These are phyloP conservation scores for Crossaster papposus DNA, from an alignment of 53 echinoderm and acorn worm genomes.

Conservation along the genomic window DNA sequence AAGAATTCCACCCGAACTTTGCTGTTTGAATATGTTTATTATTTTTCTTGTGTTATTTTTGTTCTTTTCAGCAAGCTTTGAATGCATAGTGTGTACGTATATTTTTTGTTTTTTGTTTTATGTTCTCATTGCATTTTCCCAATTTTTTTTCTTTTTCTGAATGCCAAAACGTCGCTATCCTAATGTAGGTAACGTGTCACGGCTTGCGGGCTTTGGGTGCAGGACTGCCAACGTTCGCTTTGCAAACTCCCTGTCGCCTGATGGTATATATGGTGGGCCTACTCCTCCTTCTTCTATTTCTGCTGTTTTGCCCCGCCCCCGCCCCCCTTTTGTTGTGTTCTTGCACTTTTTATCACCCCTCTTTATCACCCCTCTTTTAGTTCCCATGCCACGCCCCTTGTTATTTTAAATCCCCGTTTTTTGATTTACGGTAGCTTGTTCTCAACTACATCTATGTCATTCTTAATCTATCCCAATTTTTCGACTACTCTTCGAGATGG, in stretches of 20 bases:
- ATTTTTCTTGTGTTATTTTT: background rate
- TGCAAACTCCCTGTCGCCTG: slow-evolving; percentile 52
- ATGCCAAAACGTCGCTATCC: slow-evolving; percentile 18
- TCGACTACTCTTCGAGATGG: too few relatives aligned
- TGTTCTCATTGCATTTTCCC: slow-evolving; percentile 13
- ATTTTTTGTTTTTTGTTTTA: background rate
- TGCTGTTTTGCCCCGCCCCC: background rate
- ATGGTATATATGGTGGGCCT: slow-evolving; percentile 60
- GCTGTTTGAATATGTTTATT: background rate
- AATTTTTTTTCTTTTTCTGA: background rate
- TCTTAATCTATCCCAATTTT: too few relatives aligned
- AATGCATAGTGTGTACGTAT: background rate
- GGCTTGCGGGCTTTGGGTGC: slow-evolving; percentile 58
- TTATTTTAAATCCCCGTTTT: background rate
- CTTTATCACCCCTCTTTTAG: background rate
- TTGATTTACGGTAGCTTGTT: background rate
- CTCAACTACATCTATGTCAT: too few relatives aligned
- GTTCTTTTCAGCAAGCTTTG: background rate
- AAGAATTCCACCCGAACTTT: background rate
- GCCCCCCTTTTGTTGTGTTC: background rate
- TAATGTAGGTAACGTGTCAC: slow-evolving; percentile 57
- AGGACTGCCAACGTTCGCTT: slow-evolving; percentile 60
- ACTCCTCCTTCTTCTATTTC: slow-evolving; percentile 16
- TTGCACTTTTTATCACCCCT: background rate
- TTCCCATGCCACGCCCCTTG: background rate